A percentile compares a stretch with the other conserved stretches of the same genome.
Conservation (phyloP, 2,888 invertebrate genomes). For the Steinernema hermaphroditum region DNA sequence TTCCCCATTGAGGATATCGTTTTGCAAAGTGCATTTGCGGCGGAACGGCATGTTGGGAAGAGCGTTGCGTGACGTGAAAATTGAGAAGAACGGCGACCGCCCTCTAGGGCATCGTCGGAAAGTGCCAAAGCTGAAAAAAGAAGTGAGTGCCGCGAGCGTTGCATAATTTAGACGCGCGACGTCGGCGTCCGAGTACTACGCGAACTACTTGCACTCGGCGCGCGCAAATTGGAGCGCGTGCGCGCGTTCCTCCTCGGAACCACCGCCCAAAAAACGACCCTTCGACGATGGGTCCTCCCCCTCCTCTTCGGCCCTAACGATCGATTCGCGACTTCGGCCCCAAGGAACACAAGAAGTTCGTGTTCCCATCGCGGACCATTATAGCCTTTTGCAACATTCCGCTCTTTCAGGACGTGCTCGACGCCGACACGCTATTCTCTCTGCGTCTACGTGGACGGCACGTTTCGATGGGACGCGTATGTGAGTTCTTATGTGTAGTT, state of each 20-base stretch:
- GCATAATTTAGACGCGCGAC: constrained; percentile 8
- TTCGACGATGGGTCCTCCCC: background rate
- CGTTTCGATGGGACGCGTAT: too few relatives aligned
- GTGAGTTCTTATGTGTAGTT: too few relatives aligned
- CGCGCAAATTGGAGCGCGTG: constrained; percentile 7
- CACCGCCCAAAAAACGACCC: constrained; percentile 10
- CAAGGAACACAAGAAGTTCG: background rate
- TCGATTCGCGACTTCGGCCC: constrained; percentile 2
- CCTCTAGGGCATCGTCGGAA: background rate
- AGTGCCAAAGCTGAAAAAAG: constrained; percentile 22
- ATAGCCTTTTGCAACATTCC: background rate
- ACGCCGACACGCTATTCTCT: too few relatives aligned
- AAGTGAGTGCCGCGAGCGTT: constrained; percentile 5
- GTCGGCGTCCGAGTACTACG: constrained; percentile 27
- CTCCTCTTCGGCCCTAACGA: background rate
- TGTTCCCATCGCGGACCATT: background rate
- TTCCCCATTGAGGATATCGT: background rate
- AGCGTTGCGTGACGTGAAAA: constrained; percentile 4
- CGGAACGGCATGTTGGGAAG: background rate
- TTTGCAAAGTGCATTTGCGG: background rate
- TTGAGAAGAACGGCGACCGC: constrained; percentile 13
- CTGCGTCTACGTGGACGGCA: too few relatives aligned
- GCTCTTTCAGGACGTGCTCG: too few relatives aligned
- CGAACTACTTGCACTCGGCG: background rate
- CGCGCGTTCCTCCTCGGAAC: background rate